phyloP scores from a whole-genome alignment of 2,797 vertebrate species.

The Phrynocephalus vlangalii region DNA sequence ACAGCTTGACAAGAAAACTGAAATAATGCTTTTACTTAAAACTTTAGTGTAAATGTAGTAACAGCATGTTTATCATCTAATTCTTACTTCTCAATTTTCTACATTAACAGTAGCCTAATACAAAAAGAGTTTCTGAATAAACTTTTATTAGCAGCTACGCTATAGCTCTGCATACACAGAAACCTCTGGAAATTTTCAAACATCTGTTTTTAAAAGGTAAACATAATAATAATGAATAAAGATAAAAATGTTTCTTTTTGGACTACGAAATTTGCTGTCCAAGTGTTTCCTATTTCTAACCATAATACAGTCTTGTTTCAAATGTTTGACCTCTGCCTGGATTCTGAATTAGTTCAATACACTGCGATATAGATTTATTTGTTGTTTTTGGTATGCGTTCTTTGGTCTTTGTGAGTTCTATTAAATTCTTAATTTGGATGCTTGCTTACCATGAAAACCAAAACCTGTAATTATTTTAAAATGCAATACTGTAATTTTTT shows the following conservation, averaged over 20 bases:
- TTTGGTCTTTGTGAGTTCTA: neutral
- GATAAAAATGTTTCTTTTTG: too few relatives aligned
- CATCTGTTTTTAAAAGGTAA: constrained; percentile 29
- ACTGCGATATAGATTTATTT: neutral
- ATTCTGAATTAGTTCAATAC: constrained; percentile 5
- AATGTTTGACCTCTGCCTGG: constrained; percentile 23
- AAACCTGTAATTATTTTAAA: constrained; percentile 2
- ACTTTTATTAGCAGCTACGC: neutral
- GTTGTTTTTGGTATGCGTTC: neutral
- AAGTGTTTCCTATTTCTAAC: too few relatives aligned
- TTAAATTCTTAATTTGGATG: constrained; percentile 41
- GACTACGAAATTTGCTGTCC: too few relatives aligned
- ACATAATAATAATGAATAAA: neutral
- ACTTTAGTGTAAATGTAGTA: neutral
- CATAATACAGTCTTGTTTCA: constrained; percentile 5
- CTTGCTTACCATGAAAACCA: constrained; percentile 5
- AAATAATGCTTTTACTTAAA: constrained; percentile 7
- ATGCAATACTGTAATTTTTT: constrained; percentile 4
- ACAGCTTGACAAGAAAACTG: neutral
- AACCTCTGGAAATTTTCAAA: constrained; percentile 21
- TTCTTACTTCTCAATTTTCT: neutral
- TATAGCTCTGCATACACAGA: constrained; percentile 16
- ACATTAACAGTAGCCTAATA: constrained; percentile 26
- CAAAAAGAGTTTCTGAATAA: neutral
- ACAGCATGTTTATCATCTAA: neutral